Percentiles rank a stretch among this genome's conserved stretches.
Conservation (phyloP, 2,113 vertebrate species). For the Dermatemys mawii region DNA sequence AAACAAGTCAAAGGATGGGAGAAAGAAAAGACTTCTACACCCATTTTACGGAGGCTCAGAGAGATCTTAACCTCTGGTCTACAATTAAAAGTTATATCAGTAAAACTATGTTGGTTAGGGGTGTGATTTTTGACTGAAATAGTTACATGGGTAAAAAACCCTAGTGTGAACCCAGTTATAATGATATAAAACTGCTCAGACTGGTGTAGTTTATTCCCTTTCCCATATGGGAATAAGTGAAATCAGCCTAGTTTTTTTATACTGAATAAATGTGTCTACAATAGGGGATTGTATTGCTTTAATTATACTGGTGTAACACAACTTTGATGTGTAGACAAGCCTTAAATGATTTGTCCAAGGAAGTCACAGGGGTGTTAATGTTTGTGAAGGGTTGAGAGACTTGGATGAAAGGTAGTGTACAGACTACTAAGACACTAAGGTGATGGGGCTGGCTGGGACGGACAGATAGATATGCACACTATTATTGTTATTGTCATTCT, state of each 20-base stretch:
- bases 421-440: neutral
- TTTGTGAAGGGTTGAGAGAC: neutral
- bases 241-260: neutral
- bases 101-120: neutral
- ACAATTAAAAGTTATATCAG: neutral
- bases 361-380: neutral
- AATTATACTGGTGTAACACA: neutral
- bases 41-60: neutral
- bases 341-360: neutral
- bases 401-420: neutral
- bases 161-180: neutral
- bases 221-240: neutral
- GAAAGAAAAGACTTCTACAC: neutral
- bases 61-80: neutral
- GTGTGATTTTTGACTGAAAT: neutral
- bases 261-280: rapidly evolving
- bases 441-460: neutral
- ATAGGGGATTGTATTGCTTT: neutral
- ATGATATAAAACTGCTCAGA: neutral
- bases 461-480: neutral
- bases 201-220: neutral
- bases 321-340: neutral
- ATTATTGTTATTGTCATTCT: neutral
- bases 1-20: neutral
- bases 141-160: neutral